Evolutionary conservation across 1,140 invertebrate species (phyloP).

Genomic region (Ceratosolen fusciceps): DNA sequence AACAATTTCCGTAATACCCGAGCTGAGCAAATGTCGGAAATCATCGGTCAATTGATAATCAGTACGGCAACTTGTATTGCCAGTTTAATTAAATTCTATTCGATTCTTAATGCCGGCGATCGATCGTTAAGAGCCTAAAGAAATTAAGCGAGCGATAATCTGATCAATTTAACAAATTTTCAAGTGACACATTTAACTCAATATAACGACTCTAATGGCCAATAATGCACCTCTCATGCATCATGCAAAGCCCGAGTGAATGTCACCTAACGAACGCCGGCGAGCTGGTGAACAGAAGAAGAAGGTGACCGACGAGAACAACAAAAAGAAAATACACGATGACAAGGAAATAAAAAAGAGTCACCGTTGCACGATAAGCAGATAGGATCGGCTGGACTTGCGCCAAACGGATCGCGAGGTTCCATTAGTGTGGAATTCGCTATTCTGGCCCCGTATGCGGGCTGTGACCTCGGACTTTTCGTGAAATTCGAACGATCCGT

Average conservation of each 20-base stretch:
- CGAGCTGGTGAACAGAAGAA: not conserved
- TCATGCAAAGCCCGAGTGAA: not conserved
- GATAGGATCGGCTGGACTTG: conserved; percentile 11
- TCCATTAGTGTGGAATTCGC: not conserved
- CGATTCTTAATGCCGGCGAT: not conserved
- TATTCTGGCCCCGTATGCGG: not conserved
- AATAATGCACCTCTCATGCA: not conserved
- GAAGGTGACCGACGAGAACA: too few species aligned
- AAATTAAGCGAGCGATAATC: not conserved
- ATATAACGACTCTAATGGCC: not conserved
- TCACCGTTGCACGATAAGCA: conserved; percentile 17
- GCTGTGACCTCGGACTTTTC: not conserved
- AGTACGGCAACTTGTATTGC: not conserved
- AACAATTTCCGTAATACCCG: not conserved
- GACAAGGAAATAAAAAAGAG: not conserved
- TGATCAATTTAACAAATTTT: not conserved
- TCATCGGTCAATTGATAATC: not conserved
- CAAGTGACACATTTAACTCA: not conserved
- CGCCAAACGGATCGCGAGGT: not conserved
- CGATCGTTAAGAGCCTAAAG: not conserved
- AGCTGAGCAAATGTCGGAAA: not conserved
- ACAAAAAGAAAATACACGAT: not conserved
- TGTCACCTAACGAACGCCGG: not conserved
- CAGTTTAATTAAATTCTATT: not conserved
- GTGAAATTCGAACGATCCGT: not conserved